Base-by-base conservation (phyloP, 2,797 vertebrate species). In the Pyrocephalus nanus region DNA sequence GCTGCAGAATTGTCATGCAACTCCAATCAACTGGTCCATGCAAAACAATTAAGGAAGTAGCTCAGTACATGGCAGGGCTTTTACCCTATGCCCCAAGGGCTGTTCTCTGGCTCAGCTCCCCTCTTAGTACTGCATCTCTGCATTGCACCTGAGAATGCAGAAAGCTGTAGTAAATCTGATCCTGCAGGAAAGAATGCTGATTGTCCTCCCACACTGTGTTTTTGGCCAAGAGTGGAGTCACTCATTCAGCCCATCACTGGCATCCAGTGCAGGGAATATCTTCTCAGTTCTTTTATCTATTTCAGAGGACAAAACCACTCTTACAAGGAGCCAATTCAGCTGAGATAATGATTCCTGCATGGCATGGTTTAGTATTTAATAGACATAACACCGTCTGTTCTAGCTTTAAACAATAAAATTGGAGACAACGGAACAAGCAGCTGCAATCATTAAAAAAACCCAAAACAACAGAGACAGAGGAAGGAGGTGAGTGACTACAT, bases 371-470 rank as follows among this genome's bases (percentile, higher is more conserved):
- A 78, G 85, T 75, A 90, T 95, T 86, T 96, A 91, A 93, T 81
- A 93, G 96, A 88, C 57, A 69, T 92, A 89, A 83, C 84, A 38
- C 91, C 92, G 95, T 96, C 95, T 96, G 96, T 80, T 91, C 66
- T 45, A 77, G 73, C 69, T 91, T 96, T 94, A 93, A 96, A 95
- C 93, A 94, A 92, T 93, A 93, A 95, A 94, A 83, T 72, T 9
- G 1, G 57, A 95, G 54, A 74, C 67, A 90, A 95, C 0, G 0
- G 80, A 93, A 91, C 42, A 50, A 90, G 65, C 71, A 88, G 72
- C 47, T 92, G 80, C 86, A 79, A 78, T 57, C 48, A 36, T 66
- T 70, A 15, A 45, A 64, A 83, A 79, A 69, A 43, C n/a, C n/a
- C 38, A 11, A n/a, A 18, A 22, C 60, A 17, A 10, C 15, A 32